Conservation (phyloP, 2,888 invertebrate genomes). For the Acanthacorydalis orientalis region DNA sequence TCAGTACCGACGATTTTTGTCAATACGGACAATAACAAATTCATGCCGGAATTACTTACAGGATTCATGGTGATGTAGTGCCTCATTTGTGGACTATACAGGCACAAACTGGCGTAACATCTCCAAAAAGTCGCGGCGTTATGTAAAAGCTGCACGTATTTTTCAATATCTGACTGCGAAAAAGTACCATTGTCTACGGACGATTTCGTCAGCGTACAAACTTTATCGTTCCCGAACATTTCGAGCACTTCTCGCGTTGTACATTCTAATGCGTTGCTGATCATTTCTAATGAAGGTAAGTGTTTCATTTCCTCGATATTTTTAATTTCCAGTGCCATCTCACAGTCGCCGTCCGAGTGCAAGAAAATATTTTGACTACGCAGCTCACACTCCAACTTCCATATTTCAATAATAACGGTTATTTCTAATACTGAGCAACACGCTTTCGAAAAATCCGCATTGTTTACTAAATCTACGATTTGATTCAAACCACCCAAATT, state of each 20-base stretch:
- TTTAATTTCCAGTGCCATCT: not conserved
- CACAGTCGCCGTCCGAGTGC: not conserved
- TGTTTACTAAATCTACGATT: slow-evolving; percentile 33
- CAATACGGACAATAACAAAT: slow-evolving; percentile 26
- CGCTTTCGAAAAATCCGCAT: slow-evolving; percentile 36
- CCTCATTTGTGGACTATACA: slow-evolving; percentile 38
- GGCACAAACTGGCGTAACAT: slow-evolving; percentile 31
- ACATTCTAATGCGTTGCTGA: slow-evolving; percentile 1
- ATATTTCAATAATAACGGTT: slow-evolving; percentile 39
- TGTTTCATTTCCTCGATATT: slow-evolving; percentile 4
- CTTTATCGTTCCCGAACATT: not conserved
- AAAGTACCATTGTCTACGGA: not conserved
- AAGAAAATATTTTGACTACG: slow-evolving; percentile 8
- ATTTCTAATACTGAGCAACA: slow-evolving; percentile 44
- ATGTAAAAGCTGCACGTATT: slow-evolving; percentile 26
- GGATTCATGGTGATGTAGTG: slow-evolving; percentile 25
- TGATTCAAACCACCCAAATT: slow-evolving; percentile 37
- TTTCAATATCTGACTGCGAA: slow-evolving; percentile 16
- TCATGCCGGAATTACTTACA: slow-evolving; percentile 25
- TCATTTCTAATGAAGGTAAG: slow-evolving; percentile 4
- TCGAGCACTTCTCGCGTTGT: not conserved
- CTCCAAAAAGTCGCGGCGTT: slow-evolving; percentile 33
- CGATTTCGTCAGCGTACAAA: not conserved
- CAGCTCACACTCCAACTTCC: slow-evolving; percentile 26
- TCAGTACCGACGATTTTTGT: slow-evolving; percentile 17